A percentile compares a stretch with the other conserved stretches of the same genome.
phyloP scores from a whole-genome alignment of 2,888 invertebrate species.

The Vesta saturnalis region DNA sequence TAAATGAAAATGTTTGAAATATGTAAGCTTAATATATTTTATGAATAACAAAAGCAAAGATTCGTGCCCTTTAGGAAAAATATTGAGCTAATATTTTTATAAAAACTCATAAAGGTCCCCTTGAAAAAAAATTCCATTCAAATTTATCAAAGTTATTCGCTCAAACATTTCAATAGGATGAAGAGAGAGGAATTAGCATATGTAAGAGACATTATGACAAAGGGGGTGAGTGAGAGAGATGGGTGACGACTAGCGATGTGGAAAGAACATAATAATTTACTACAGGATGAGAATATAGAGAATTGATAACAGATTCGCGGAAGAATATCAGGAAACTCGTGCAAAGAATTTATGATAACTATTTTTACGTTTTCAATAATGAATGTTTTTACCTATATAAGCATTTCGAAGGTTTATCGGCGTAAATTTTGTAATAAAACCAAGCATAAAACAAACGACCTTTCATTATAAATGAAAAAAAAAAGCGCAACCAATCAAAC shows the following conservation, averaged over 20 bases:
- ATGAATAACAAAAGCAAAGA: not conserved
- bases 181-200: constrained; percentile 33
- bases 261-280: constrained; percentile 44
- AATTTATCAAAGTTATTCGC: constrained; percentile 35
- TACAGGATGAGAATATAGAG: constrained; percentile 39
- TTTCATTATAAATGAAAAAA: not conserved
- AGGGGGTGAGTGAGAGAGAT: constrained; percentile 32
- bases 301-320: constrained; percentile 44
- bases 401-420: not conserved
- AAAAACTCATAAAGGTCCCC: constrained; percentile 34
- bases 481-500: constrained; percentile 37
- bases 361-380: constrained; percentile 29
- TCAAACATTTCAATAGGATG: constrained; percentile 34
- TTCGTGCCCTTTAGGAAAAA: constrained; percentile 13
- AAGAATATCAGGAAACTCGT: constrained; percentile 42
- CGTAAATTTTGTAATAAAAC: too few species aligned
- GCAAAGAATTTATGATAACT: constrained; percentile 42
- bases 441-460: not conserved
- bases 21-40: too few species aligned
- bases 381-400: not conserved
- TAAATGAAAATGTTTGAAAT: too few species aligned
- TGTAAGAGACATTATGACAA: constrained; percentile 27
- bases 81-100: constrained; percentile 37
- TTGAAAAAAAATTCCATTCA: constrained; percentile 36
- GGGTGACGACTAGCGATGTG: constrained; percentile 31